Percentiles rank a stretch among this genome's conserved stretches.
phyloP scores from a whole-genome alignment of 2,113 vertebrate genomes.

The Lophotis ruficrista region DNA sequence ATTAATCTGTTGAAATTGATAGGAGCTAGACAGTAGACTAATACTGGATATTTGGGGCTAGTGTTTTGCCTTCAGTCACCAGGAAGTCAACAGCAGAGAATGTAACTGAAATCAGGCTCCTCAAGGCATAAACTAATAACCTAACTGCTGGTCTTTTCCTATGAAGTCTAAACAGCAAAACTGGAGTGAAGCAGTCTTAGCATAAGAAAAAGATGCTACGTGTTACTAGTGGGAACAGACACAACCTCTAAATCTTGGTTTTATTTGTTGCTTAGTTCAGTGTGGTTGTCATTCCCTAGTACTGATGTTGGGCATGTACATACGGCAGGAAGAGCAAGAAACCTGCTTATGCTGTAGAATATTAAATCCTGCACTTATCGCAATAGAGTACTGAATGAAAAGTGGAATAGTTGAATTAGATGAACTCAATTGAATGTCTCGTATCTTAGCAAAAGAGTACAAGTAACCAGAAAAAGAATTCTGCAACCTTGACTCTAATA shows the following conservation, averaged over 20 bases:
- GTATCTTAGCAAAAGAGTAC: not conserved
- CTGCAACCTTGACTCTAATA: not conserved
- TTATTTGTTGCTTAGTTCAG: not conserved
- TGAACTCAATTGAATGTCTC: not conserved
- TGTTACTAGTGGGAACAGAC: not conserved
- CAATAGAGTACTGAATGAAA: not conserved
- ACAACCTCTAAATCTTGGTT: not conserved
- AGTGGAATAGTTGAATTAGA: not conserved
- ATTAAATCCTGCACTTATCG: not conserved
- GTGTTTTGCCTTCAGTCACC: not conserved
- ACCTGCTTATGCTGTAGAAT: not conserved
- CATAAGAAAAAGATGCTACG: not conserved
- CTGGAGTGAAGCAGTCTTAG: not conserved
- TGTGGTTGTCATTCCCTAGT: not conserved
- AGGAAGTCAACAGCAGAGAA: not conserved
- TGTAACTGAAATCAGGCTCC: not conserved
- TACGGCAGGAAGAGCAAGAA: not conserved
- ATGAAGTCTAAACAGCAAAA: not conserved
- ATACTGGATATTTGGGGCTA: not conserved
- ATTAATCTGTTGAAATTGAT: not conserved
- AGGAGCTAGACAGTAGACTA: not conserved
- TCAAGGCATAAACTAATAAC: not conserved
- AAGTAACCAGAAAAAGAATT: not conserved
- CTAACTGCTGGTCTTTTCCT: not conserved
- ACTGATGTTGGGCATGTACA: not conserved